Evolutionary conservation across 1,140 invertebrate genomes (phyloP), one percentile per base, ranked within the genome.

Genomic region (Anoplophora glabripennis): DNA sequence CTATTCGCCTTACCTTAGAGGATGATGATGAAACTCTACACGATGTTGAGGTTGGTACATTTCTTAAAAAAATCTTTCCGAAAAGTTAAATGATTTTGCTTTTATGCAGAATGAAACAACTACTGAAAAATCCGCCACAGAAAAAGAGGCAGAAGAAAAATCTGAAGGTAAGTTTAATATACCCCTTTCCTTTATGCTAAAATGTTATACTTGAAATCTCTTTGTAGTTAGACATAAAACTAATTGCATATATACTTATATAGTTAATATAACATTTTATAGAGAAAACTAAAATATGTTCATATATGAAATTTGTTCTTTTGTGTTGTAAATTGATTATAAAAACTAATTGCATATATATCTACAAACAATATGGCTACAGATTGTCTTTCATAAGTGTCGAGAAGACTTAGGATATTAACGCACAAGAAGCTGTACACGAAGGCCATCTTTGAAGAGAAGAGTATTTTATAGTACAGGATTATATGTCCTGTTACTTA

Each of bases 1-100:
- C 59, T 34, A 71, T 75, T 49, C 60, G 61, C 41, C 62, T 70
- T 53, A 73, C 63, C 40, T 60, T 66, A 38, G 71, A 75, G 57
- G 72, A 77, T 61, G 73, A 28, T 28, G 21, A 76, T 38, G 73
- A 76, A 41, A 71, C 72, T 59, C 72, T 75, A 33, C 74, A 73
- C 62, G 72, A 74, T 42, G 72, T 78, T 21, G 73, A 72, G 49
- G 61, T 68, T 44, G 61, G 71, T 45, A 15, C 53, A 36, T 59
- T 3, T 28, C 8, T 15, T 12, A 4, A 42, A 42, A 40, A 40
- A 40, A 40, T 40, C 38, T 40, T 11, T n/a, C 4, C n/a, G 8
- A 42, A 15, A 15, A 17, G 12, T 42, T n/a, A 40, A n/a, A n/a
- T 40, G 4, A 9, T 28, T 28, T 28, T 40, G 9, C 4, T 28